Base-by-base conservation (phyloP, 2,888 invertebrate genomes). In the Andrena dorsata region DNA sequence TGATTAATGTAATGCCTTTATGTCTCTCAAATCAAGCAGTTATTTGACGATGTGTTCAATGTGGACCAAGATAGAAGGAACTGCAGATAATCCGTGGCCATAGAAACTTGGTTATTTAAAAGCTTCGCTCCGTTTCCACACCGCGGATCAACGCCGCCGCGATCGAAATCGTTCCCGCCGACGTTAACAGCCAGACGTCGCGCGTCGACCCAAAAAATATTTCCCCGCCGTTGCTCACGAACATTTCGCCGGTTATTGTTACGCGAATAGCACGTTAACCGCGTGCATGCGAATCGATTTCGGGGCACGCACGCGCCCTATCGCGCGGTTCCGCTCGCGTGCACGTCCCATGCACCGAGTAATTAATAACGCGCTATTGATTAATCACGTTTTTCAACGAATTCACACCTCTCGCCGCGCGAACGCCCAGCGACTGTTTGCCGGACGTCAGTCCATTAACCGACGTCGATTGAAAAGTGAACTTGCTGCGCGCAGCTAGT, bases 331-430 rank as follows among this genome's bases (percentile, higher is more conserved):
- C 32, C 68, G 56, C 56, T 82, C 70, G 76, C 84, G 58, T 70
- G 60, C 63, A 66, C 53, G 51, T 63, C 60, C n/a, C 71, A 64
- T 60, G 76, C 78, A 75, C 60, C 71, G 73, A 78, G 78, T 85
- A 89, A 90, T 90, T 89, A 90, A 89, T 87, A 89, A 88, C 89
- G 23, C 83, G 85, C 83, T 89, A 89, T 87, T 86, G 88, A 90
- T 89, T 88, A 87, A 90, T 89, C 72, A 60, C 53, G 76, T 86
- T 84, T 86, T 86, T 79, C 82, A 84, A 68, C 78, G 63, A 70
- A 83, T 83, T 86, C 65, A 63, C 81, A 56, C 75, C 75, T 63
- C 70, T 20, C 30, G 16, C 6, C 20, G 47, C 20, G 47, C 8
- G 16, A 28, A 35, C 58, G 13, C 61, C n/a, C n/a, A 28, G 56